These are phyloP conservation scores for Gadus chalcogrammus DNA, from an alignment of 2,113 vertebrate species.

Conservation along the genomic window DNA sequence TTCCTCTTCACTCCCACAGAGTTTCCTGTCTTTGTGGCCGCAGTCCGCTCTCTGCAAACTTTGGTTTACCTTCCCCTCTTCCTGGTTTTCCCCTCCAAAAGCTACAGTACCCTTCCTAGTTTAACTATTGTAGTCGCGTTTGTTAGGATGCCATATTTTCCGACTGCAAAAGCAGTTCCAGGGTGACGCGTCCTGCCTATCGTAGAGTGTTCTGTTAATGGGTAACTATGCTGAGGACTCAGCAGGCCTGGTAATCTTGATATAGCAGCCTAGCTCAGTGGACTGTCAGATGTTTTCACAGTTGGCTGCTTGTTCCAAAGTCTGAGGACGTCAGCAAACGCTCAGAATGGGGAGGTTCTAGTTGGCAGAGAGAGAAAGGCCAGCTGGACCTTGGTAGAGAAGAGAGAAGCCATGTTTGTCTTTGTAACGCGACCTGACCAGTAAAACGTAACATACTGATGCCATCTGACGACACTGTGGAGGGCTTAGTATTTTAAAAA, in stretches of 20 bases:
- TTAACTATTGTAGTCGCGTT: constrained; percentile 17
- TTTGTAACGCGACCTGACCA: no score
- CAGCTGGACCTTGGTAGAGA: no score
- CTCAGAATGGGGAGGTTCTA: no score
- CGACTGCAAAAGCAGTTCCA: constrained; percentile 4
- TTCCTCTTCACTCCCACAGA: constrained; percentile 13
- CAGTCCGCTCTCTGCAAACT: constrained; percentile 18
- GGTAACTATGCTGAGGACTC: constrained; percentile 29
- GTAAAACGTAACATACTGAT: no score
- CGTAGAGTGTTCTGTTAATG: constrained; percentile 19
- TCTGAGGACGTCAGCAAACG: no score
- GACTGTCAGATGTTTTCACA: no score
- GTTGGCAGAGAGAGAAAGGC: no score
- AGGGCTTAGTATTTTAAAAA: no score
- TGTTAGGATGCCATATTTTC: constrained; percentile 25
- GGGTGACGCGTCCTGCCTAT: neutral
- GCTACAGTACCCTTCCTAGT: constrained; percentile 7
- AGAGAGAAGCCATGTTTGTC: no score
- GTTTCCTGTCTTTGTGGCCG: constrained; percentile 44
- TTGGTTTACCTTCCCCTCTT: constrained; percentile 1
- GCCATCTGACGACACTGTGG: no score
- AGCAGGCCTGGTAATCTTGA: constrained; percentile 23
- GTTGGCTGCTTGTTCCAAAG: no score
- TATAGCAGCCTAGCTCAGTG: constrained; percentile 15
- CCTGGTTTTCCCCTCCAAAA: neutral